Evolutionary conservation across 1,140 invertebrate genomes (phyloP).

Genomic region (Sesamia nonagrioides): DNA sequence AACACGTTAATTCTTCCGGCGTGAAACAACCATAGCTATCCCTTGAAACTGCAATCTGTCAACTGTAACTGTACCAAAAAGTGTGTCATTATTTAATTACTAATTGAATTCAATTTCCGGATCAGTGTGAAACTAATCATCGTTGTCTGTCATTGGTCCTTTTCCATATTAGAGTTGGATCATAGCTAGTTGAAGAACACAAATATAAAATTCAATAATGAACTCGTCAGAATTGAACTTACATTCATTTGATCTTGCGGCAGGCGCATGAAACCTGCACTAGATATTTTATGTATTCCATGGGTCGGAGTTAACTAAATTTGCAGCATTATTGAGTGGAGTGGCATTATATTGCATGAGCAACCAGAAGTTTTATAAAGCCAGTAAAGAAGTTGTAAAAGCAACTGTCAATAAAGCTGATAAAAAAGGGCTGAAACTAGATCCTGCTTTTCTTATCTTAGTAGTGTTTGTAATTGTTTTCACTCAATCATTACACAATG

Average conservation of each 20-base stretch:
- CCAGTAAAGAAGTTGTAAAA: neutral
- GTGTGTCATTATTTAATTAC: slow-evolving; percentile 2
- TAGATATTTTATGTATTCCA: too few species aligned
- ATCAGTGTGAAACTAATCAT: neutral
- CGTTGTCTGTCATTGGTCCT: neutral
- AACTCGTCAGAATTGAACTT: neutral
- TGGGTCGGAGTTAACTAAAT: neutral
- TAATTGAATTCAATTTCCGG: slow-evolving; percentile 10
- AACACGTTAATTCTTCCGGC: neutral
- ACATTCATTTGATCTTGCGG: neutral
- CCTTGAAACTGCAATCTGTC: slow-evolving; percentile 1
- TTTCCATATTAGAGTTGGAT: neutral
- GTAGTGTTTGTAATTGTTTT: slow-evolving; percentile 8
- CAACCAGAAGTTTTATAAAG: neutral
- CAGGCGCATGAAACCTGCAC: neutral
- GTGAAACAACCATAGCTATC: slow-evolving; percentile 6
- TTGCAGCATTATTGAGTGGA: neutral
- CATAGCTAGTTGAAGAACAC: neutral
- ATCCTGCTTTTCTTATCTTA: slow-evolving; percentile 7
- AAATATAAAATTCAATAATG: neutral
- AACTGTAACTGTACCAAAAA: slow-evolving; percentile 14
- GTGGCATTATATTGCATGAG: neutral
- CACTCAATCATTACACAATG: slow-evolving; percentile 30
- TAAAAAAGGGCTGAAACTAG: neutral
- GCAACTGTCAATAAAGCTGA: neutral